Base-by-base conservation (phyloP, 2,797 vertebrate species). In the Lerista edwardsae region DNA sequence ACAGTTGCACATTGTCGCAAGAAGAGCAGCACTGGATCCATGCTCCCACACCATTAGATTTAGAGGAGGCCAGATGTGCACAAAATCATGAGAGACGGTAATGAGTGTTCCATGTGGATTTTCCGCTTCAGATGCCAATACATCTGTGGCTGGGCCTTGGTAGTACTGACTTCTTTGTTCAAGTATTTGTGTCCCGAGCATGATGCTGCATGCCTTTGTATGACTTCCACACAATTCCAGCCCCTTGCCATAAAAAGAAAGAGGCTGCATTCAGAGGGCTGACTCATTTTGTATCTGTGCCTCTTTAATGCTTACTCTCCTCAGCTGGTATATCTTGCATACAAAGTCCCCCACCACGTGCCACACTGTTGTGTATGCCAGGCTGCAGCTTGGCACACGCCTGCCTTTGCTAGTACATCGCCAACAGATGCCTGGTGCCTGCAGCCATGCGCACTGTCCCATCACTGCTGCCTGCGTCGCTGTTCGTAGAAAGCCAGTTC, bases 381-480 rank as follows among this genome's bases (percentile, higher is more conserved):
- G 61, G 27, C 34, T 23, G 21, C 82, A 71, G 19, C 64, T 76
- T 75, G 72, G 82, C 82, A 76, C 41, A 31, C 41, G 34, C 31
- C 34, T 80, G 77, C 19, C 27, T 80, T 41, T 41, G 55, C 34
- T 55, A 57, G 57, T 34, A 27, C 57, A 76, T 17, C 29, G n/a
- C 77, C 86, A 87, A 36, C 41, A 76, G 57, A 75, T 64, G 34
- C 6, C 57, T 29, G 4, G 34, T 84, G 72, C 77, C 57, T 72
- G 41, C 72, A 84, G 77, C 72, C 65, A 55, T 47, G 23, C 11
- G 8, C 31, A 14, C 29, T 84, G 41, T 83, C 82, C 65, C 47
- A 7, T 55, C 29, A 36, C 72, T 51, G n/a, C 57, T 31, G 57
- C 15, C 4, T 67, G 41, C 36, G n/a, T n/a, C n/a, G 19, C 41